Percentiles rank a stretch among this genome's conserved stretches.
phyloP scores from a whole-genome alignment of 2,888 invertebrate genomes.

The Nephrotoma appendiculata region DNA sequence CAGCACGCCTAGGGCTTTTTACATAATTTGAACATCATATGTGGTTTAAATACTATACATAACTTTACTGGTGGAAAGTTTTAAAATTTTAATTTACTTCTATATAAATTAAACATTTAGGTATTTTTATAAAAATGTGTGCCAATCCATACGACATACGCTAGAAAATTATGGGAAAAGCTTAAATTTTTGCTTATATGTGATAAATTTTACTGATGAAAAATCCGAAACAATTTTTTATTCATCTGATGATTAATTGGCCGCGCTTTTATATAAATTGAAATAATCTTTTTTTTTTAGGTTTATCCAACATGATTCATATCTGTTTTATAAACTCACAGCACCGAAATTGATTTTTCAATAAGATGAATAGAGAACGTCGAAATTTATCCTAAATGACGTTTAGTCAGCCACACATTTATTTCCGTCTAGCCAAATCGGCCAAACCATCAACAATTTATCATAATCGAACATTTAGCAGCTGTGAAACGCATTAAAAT shows the following conservation, averaged over 20 bases:
- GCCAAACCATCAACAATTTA: no score
- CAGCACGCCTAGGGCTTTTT: not conserved
- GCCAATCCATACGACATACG: not conserved
- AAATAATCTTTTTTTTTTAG: not conserved
- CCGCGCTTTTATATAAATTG: not conserved
- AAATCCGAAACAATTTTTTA: not conserved
- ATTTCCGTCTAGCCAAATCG: no score
- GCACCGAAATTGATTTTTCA: not conserved
- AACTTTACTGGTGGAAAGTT: not conserved
- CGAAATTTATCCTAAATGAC: no score
- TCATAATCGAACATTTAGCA: no score
- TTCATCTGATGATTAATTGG: not conserved
- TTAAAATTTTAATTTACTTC: not conserved
- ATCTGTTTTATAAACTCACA: not conserved
- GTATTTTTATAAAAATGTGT: not conserved
- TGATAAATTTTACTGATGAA: not conserved
- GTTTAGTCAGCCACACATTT: no score
- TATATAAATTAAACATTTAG: not conserved
- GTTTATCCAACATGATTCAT: not conserved
- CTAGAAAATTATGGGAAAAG: not conserved
- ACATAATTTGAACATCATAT: not conserved
- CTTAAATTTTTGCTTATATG: not conserved
- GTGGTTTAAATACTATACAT: not conserved
- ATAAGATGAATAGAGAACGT: not conserved
- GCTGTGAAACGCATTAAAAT: no score